phyloP scores from a whole-genome alignment of 1,140 invertebrate species.

The Dendrolimus kikuchii region DNA sequence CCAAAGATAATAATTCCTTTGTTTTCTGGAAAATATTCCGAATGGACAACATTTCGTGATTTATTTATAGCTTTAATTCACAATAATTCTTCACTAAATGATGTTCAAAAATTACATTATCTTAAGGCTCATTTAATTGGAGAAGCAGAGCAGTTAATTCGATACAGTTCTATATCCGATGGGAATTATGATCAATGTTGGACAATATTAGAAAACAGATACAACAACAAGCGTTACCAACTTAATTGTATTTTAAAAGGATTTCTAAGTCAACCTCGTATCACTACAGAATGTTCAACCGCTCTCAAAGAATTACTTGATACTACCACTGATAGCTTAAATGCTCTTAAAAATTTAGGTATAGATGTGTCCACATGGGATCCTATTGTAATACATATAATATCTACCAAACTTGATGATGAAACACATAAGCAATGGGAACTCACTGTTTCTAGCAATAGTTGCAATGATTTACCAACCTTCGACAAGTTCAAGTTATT shows the following conservation, averaged over 20 bases:
- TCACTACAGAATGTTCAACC: constrained; percentile 2
- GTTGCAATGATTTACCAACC: constrained; percentile 1
- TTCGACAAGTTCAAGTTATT: constrained; percentile 1
- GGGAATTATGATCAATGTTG: too few relatives aligned
- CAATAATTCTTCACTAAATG: too few relatives aligned
- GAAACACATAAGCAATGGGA: constrained; percentile 21
- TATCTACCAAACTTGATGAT: constrained; percentile 16
- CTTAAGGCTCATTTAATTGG: too few relatives aligned
- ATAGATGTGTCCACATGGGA: constrained; percentile 17
- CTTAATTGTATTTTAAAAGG: constrained; percentile 4
- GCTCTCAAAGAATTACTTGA: constrained; percentile 17
- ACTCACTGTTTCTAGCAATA: not conserved
- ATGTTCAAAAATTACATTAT: too few relatives aligned
- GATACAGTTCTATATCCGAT: too few relatives aligned
- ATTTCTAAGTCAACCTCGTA: constrained; percentile 1
- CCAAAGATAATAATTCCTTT: too few relatives aligned
- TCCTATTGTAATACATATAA: constrained; percentile 14
- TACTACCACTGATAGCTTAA: constrained; percentile 15
- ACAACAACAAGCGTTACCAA: too few relatives aligned
- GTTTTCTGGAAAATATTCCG: too few relatives aligned
- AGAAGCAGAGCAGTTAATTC: too few relatives aligned
- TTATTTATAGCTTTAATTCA: too few relatives aligned
- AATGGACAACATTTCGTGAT: too few relatives aligned
- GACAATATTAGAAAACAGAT: too few relatives aligned
- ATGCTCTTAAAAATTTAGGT: constrained; percentile 8